phyloP scores from a whole-genome alignment of 2,888 invertebrate genomes.

The Apamea monoglypha region DNA sequence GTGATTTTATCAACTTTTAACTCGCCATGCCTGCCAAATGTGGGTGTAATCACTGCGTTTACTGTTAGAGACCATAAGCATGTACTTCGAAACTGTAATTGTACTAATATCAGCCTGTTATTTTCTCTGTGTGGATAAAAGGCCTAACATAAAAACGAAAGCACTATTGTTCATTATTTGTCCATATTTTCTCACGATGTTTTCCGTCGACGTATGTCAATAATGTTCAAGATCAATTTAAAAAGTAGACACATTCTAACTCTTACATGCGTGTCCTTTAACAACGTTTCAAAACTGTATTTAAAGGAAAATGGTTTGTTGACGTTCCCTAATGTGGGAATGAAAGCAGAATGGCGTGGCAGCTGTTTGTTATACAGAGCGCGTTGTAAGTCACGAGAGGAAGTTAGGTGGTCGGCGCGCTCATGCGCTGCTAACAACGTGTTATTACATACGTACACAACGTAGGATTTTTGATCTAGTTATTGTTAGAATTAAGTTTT shows the following conservation, averaged over 20 bases:
- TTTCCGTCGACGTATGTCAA: background rate
- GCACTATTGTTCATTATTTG: background rate
- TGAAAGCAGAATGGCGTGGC: slow-evolving; percentile 48
- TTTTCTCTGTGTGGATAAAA: background rate
- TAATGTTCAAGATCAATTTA: slow-evolving; percentile 5
- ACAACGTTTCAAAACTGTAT: slow-evolving; percentile 35
- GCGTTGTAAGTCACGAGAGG: slow-evolving; percentile 56
- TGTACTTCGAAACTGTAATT: slow-evolving; percentile 7
- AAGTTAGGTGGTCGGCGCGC: slow-evolving; percentile 53
- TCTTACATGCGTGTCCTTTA: slow-evolving; percentile 6
- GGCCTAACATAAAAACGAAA: background rate
- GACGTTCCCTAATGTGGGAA: slow-evolving; percentile 57
- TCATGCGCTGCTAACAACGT: slow-evolving; percentile 41
- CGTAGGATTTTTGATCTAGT: slow-evolving; percentile 44
- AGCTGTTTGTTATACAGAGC: slow-evolving; percentile 61
- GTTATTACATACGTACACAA: slow-evolving; percentile 55
- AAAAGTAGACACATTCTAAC: background rate
- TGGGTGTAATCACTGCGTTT: slow-evolving; percentile 38
- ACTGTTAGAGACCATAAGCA: slow-evolving; percentile 44
- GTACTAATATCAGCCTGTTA: background rate
- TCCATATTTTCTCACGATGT: background rate
- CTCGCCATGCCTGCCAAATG: slow-evolving; percentile 52
- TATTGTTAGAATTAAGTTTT: slow-evolving; percentile 34
- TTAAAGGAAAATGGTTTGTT: slow-evolving; percentile 62
- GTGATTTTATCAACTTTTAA: slow-evolving; percentile 56